Evolutionary conservation across 2,888 invertebrate genomes (phyloP).

Genomic region (Baronia brevicornis): DNA sequence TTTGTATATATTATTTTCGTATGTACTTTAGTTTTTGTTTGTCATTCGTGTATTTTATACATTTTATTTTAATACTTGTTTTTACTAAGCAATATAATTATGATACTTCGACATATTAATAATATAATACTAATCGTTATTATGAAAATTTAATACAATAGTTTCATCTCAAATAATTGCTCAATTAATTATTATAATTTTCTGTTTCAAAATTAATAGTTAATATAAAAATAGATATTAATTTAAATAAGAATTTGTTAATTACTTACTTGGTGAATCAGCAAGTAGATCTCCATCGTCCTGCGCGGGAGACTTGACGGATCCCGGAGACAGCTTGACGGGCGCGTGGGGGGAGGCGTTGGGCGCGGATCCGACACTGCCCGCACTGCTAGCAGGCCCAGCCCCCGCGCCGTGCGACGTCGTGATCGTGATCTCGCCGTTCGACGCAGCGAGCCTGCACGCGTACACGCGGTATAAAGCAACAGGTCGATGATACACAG

Average conservation of each 20-base stretch:
- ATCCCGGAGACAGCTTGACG: constrained; percentile 80
- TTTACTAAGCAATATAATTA: no score
- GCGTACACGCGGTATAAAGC: not conserved
- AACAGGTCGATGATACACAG: not conserved
- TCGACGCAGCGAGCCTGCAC: constrained; percentile 81
- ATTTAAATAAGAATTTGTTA: no score
- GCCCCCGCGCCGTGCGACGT: constrained; percentile 75
- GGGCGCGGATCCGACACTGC: constrained; percentile 60
- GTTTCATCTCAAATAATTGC: no score
- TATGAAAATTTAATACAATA: no score
- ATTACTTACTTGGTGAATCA: constrained; percentile 92
- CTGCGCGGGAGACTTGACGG: constrained; percentile 78
- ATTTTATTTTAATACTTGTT: no score
- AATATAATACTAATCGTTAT: no score
- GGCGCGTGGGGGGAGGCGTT: constrained; percentile 67
- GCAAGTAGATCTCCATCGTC: constrained; percentile 84
- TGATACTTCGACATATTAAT: no score
- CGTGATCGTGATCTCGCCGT: constrained; percentile 89
- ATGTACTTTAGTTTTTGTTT: no score
- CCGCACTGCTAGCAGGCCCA: constrained; percentile 65
- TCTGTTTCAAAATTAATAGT: no score
- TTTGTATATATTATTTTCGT: no score
- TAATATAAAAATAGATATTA: no score
- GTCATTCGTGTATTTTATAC: no score
- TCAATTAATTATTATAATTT: constrained; percentile 1